Conservation (phyloP, 35 echinoderm and acorn worm genomes). For the Ptychodera flava region DNA sequence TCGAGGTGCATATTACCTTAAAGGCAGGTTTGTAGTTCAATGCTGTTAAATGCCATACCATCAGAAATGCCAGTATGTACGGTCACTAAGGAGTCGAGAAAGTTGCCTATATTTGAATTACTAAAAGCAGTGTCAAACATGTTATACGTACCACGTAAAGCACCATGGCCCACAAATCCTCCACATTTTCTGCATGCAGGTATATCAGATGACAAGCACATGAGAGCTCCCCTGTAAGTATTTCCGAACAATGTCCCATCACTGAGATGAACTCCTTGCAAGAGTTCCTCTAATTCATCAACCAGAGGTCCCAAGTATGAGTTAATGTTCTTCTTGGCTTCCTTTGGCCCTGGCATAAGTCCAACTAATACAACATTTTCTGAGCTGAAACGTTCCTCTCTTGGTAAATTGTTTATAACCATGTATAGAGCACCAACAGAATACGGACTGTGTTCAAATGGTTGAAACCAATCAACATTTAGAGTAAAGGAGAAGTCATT, state of each 20-base stretch:
- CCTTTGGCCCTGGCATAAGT: background rate
- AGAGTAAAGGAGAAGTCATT: background rate
- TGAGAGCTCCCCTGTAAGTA: background rate
- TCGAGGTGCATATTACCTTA: too few relatives aligned
- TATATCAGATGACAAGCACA: background rate
- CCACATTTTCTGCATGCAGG: background rate
- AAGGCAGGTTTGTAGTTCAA: too few relatives aligned
- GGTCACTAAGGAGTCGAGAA: too few relatives aligned
- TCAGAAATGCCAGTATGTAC: too few relatives aligned
- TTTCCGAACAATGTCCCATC: too few relatives aligned
- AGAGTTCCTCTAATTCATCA: background rate
- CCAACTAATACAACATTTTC: background rate
- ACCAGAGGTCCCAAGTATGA: background rate
- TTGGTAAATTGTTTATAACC: background rate
- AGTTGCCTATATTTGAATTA: too few relatives aligned
- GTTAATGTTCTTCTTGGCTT: background rate
- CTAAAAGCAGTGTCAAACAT: too few relatives aligned
- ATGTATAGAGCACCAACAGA: background rate
- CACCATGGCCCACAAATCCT: background rate
- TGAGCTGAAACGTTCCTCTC: background rate
- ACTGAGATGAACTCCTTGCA: background rate
- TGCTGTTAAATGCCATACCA: too few relatives aligned
- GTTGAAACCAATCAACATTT: background rate
- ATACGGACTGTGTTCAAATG: constrained; percentile 1
- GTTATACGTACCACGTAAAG: background rate